These are phyloP conservation scores for Limnothrissa miodon DNA, from an alignment of 2,113 vertebrate genomes.

Conservation along the genomic window DNA sequence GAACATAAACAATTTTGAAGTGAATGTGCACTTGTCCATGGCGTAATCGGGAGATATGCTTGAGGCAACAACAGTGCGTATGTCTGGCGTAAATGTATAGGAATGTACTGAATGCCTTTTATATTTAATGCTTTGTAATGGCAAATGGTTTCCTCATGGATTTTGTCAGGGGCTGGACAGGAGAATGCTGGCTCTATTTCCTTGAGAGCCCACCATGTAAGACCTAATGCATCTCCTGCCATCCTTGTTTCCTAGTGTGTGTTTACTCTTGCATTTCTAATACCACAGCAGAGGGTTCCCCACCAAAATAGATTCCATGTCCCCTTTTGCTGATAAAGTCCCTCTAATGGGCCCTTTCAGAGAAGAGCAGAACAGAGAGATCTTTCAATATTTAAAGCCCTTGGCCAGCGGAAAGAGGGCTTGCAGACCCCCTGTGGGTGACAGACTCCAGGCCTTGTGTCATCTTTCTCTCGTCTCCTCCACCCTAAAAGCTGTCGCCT, in stretches of 20 bases:
- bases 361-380: constrained; percentile 20
- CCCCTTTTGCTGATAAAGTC: not conserved
- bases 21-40: not conserved
- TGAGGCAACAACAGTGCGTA: not conserved
- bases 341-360: not conserved
- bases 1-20: constrained; percentile 1
- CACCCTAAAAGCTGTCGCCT: not conserved
- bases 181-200: not conserved
- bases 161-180: not conserved
- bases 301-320: not conserved
- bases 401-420: constrained; percentile 14
- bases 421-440: not conserved
- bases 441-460: not conserved
- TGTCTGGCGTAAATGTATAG: not conserved
- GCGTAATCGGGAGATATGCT: not conserved
- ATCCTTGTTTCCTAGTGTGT: not conserved
- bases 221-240: not conserved
- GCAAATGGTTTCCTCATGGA: not conserved
- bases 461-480: not conserved
- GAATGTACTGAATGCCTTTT: not conserved
- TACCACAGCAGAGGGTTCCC: not conserved
- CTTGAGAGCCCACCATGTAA: not conserved
- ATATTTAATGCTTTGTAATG: not conserved
- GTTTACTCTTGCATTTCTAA: not conserved
- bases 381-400: constrained; percentile 28